Conservation (phyloP, 2,113 vertebrate species). For the Coreoperca whiteheadi region DNA sequence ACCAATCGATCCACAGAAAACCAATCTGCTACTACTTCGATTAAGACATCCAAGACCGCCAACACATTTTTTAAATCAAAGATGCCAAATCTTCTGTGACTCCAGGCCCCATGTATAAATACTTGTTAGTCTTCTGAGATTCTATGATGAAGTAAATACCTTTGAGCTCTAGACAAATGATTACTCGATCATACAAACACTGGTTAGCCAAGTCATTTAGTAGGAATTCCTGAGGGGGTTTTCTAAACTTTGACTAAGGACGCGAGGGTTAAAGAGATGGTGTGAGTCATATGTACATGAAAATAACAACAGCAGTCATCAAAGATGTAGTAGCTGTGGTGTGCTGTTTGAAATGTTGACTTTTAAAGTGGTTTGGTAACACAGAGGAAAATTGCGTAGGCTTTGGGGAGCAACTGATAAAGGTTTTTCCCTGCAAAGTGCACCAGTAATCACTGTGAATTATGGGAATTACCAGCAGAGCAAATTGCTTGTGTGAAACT, state of each 20-base stretch:
- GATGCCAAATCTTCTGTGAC: background rate
- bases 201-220: background rate
- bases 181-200: background rate
- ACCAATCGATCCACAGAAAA: background rate
- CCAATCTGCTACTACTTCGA: background rate
- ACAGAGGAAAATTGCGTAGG: background rate
- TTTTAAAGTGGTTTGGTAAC: slow-evolving; percentile 18
- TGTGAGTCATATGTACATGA: background rate
- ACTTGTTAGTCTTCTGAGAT: background rate
- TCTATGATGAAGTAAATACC: background rate
- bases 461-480: slow-evolving; percentile 32
- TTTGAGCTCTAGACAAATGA: background rate
- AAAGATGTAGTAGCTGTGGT: background rate
- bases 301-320: background rate
- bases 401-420: slow-evolving; percentile 28
- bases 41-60: background rate
- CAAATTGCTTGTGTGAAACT: slow-evolving; percentile 42
- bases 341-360: background rate
- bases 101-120: background rate
- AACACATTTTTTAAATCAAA: background rate
- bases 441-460: slow-evolving; percentile 33
- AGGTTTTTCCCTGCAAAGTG: background rate
- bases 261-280: background rate
- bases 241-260: background rate
- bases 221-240: background rate